Base-by-base conservation (phyloP, 2,113 vertebrate species). In the Oncorhynchus clarkii region DNA sequence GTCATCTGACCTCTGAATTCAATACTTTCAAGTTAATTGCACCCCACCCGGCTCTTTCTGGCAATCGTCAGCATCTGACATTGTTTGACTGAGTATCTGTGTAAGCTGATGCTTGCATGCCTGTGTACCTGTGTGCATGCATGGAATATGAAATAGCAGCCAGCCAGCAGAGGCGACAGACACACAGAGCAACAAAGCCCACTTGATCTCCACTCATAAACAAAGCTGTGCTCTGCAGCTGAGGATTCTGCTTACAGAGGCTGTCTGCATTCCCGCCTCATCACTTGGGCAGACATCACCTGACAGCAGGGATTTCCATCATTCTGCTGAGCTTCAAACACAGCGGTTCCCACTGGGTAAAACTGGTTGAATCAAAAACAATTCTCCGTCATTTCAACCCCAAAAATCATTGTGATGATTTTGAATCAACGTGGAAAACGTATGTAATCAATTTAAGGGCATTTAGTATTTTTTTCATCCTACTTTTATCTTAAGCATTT, bases 291-390 rank as follows among this genome's bases (percentile, higher is more conserved):
- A 74, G 79, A 18, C 80, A 83, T 89, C 85, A 89, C 89, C 85
- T 83, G 72, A 77, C 84, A 80, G 77, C 70, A 79, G 80, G 83
- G 76, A 85, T 86, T 89, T 88, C 85, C 74, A 67, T 86, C 81
- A 84, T 78, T 84, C 76, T 86, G 89, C 88, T 84, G 85, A 90
- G 80, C 84, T 82, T n/a, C 24, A 80, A 84, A 76, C 39, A 11
- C 39, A 45, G 9, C 9, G 9, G 75, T 12, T 45, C 39, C 11
- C 5, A 48, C 70, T 22, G 27, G 39, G 39, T 2, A 45, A 45
- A 45, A 45, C 9, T 11, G 39, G 39, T 45, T 45, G 39, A 45
- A 45, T 45, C 9, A 34, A 34, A 34, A 34, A 34, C 5, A 34
- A 1, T 12, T 9, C 39, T 34, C 9, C 39, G 39, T 45, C 39